Conservation (phyloP, 1,140 invertebrate species). For the Ectropis grisescens region DNA sequence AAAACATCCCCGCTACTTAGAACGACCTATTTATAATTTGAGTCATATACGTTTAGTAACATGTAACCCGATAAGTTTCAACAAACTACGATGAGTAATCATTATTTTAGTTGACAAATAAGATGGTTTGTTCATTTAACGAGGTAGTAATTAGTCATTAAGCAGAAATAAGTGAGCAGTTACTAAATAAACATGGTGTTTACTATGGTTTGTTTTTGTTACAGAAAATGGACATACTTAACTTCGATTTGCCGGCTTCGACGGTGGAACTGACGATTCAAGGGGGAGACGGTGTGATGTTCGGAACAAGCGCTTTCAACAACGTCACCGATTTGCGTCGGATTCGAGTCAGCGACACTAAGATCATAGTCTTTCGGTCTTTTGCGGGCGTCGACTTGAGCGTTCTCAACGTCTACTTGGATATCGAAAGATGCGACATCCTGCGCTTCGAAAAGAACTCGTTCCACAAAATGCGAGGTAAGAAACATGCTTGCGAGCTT, state of each 20-base stretch:
- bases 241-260: slow-evolving; percentile 70
- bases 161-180: neutral
- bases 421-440: slow-evolving; percentile 32
- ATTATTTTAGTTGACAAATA: too few relatives aligned
- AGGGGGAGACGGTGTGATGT: slow-evolving; percentile 70
- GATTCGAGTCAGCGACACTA: slow-evolving; percentile 24
- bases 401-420: slow-evolving; percentile 34
- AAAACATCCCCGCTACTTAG: too few relatives aligned
- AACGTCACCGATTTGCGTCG: slow-evolving; percentile 30
- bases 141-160: neutral
- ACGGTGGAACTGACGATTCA: slow-evolving; percentile 72
- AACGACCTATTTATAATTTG: too few relatives aligned
- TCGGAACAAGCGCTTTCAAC: slow-evolving; percentile 62
- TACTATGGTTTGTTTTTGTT: slow-evolving; percentile 7
- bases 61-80: too few relatives aligned
- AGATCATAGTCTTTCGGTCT: slow-evolving; percentile 26
- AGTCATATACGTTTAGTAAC: too few relatives aligned
- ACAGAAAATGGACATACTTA: slow-evolving; percentile 37
- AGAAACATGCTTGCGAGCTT: slow-evolving; percentile 2
- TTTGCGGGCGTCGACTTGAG: slow-evolving; percentile 31
- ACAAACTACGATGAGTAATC: too few relatives aligned
- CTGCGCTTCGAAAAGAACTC: slow-evolving; percentile 36
- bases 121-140: too few relatives aligned
- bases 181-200: neutral
- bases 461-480: slow-evolving; percentile 48